phyloP scores from a whole-genome alignment of 2,113 vertebrate species.

The Oncorhynchus clarkii region DNA sequence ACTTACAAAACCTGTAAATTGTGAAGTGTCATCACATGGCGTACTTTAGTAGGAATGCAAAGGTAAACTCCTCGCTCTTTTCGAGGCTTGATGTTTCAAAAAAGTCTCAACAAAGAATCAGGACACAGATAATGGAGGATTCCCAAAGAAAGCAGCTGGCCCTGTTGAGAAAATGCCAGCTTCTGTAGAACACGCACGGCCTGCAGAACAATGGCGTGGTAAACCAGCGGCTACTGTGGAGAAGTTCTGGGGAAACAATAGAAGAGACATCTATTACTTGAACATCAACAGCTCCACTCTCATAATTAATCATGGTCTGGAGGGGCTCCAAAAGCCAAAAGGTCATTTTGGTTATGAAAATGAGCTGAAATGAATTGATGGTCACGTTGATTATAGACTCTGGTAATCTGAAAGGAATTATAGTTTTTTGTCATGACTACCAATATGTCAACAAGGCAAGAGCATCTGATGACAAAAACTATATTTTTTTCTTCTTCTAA shows the following conservation, averaged over 20 bases:
- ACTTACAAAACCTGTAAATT: too few species aligned
- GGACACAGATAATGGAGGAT: neutral
- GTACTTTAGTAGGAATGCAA: too few species aligned
- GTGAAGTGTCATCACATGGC: too few species aligned
- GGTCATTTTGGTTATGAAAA: conserved; percentile 19
- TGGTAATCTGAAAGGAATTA: neutral
- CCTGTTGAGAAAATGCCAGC: conserved; percentile 39
- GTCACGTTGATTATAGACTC: conserved; percentile 19
- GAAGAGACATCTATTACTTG: neutral
- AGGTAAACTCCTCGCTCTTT: too few species aligned
- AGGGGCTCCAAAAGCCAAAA: neutral
- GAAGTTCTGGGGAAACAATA: neutral
- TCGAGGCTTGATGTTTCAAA: too few species aligned
- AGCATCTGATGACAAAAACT: neutral
- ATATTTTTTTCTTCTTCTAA: neutral
- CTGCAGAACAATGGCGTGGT: neutral
- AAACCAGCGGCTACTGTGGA: neutral
- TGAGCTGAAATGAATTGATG: conserved; percentile 37
- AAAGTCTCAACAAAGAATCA: neutral
- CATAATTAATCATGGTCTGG: conserved; percentile 8
- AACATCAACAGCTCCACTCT: neutral
- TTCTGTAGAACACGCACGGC: neutral
- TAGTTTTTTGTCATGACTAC: neutral
- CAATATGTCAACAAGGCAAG: neutral
- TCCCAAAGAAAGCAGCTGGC: conserved; percentile 22